Percentiles rank a stretch among this genome's conserved stretches.
phyloP scores from a whole-genome alignment of 2,113 vertebrate species.

The Gorilla gorilla region DNA sequence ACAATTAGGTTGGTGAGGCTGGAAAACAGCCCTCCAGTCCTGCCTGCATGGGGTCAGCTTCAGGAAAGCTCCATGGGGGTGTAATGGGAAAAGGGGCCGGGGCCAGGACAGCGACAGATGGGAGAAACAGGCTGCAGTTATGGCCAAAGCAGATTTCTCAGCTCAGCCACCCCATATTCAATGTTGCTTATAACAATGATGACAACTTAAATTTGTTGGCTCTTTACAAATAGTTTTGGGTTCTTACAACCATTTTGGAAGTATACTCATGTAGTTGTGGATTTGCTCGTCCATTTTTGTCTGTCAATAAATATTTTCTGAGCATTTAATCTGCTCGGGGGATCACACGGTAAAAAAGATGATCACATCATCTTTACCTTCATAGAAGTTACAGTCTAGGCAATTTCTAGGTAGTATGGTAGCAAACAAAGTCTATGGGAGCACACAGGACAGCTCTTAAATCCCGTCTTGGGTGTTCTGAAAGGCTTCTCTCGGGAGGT shows the following conservation, averaged over 20 bases:
- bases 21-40: constrained; percentile 62
- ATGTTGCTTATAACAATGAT: neutral
- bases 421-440: neutral
- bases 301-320: neutral
- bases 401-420: neutral
- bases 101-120: neutral
- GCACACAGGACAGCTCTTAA: neutral
- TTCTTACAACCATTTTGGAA: neutral
- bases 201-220: neutral
- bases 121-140: neutral
- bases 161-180: neutral
- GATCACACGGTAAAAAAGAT: neutral
- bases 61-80: constrained; percentile 73
- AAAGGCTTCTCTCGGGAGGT: neutral
- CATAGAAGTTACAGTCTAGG: neutral
- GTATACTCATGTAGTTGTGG: neutral
- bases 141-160: constrained; percentile 29
- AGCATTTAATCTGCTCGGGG: neutral
- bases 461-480: neutral
- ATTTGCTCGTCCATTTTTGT: neutral
- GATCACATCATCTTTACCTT: neutral
- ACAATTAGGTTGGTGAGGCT: constrained; percentile 86
- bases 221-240: neutral
- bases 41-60: constrained; percentile 76
- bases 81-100: constrained; percentile 58